A percentile compares a stretch with the other conserved stretches of the same genome.
These are phyloP conservation scores for Ranitomeya imitator DNA, from an alignment of 2,113 vertebrate genomes.

Conservation along the genomic window DNA sequence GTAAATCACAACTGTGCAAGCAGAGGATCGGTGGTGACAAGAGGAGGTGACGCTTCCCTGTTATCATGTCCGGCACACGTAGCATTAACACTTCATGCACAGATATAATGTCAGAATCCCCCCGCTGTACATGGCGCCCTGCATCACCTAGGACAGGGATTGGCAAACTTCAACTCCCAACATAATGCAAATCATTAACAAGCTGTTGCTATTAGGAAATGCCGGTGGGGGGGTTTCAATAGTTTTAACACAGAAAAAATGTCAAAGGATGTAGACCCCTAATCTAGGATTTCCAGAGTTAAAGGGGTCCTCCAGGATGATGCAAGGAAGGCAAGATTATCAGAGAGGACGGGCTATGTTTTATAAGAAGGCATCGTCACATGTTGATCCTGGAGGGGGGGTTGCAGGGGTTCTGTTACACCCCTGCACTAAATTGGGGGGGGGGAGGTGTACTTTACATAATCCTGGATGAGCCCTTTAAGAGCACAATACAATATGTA, in stretches of 20 bases:
- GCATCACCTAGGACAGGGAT: not conserved
- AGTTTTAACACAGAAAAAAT: too few species aligned
- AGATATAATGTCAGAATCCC: not conserved
- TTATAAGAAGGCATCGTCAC: not conserved
- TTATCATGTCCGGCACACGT: not conserved
- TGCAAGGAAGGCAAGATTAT: not conserved
- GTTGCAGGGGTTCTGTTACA: too few species aligned
- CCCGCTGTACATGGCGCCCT: not conserved
- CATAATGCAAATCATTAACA: too few species aligned
- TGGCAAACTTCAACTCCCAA: too few species aligned
- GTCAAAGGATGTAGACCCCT: too few species aligned
- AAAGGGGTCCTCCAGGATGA: constrained; percentile 1
- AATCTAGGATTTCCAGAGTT: not conserved
- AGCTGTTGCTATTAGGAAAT: too few species aligned
- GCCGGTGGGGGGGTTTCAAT: too few species aligned
- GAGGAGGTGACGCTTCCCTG: not conserved
- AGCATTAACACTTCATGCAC: not conserved
- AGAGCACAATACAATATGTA: not conserved
- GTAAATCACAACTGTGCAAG: not conserved
- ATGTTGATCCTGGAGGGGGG: not conserved
- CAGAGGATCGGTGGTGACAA: not conserved
- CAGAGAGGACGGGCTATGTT: not conserved
- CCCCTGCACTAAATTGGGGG: too few species aligned
- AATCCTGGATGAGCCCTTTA: not conserved
- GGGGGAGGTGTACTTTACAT: not conserved